These are phyloP conservation scores for Lineus longissimus DNA, from an alignment of 1,140 invertebrate species.

Conservation along the genomic window DNA sequence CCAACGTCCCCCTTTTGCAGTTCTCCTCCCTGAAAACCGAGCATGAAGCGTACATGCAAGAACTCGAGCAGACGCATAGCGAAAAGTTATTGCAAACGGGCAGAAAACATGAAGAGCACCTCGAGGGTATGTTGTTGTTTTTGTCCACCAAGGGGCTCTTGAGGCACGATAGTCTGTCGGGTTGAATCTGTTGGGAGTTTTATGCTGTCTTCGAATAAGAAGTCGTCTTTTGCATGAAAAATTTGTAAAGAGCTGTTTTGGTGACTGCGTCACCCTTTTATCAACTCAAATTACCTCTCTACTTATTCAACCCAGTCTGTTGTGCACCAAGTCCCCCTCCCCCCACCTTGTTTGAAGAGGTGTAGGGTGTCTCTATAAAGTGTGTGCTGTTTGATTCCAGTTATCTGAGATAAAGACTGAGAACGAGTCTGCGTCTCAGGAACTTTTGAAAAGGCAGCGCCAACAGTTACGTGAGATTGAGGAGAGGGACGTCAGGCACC, in stretches of 20 bases:
- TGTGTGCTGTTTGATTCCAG: slow-evolving; percentile 19
- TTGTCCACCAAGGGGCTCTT: neutral
- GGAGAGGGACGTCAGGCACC: neutral
- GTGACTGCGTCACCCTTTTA: no score
- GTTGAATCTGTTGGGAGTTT: no score
- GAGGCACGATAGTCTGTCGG: no score
- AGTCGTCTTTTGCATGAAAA: no score
- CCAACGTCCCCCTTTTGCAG: neutral
- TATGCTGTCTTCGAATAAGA: no score
- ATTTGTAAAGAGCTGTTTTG: no score
- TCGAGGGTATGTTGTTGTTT: slow-evolving; percentile 3
- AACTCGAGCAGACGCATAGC: neutral
- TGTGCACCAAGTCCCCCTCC: no score
- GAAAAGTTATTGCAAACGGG: neutral
- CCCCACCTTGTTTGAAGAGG: no score
- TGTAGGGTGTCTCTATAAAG: no score
- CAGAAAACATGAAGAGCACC: neutral
- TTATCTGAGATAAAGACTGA: slow-evolving; percentile 26
- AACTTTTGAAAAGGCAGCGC: neutral
- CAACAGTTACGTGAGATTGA: neutral
- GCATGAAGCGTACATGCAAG: slow-evolving; percentile 6
- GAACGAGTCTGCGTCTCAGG: slow-evolving; percentile 16
- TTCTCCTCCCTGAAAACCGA: neutral
- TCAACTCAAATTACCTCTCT: no score
- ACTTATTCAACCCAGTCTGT: no score